These are phyloP conservation scores for Oscheius sp. DNA, from an alignment of 1,140 invertebrate species.

Conservation along the genomic window DNA sequence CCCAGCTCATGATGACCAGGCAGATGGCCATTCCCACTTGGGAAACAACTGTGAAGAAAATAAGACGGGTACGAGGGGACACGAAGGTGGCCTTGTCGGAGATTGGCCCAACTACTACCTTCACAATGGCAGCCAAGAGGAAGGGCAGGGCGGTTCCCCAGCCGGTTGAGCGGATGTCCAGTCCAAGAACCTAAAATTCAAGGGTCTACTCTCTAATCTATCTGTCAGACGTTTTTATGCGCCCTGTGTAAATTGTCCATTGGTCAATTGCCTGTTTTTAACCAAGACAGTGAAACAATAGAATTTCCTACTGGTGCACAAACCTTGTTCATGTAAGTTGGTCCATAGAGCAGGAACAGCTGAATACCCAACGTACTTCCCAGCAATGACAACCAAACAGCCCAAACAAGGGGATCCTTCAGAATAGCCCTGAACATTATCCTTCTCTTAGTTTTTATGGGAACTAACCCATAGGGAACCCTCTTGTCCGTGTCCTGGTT, in stretches of 20 bases:
- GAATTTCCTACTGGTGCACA: constrained; percentile 3
- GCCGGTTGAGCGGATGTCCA: background rate
- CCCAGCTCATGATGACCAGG: background rate
- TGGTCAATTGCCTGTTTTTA: no score
- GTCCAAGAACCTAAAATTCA: background rate
- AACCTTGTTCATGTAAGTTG: background rate
- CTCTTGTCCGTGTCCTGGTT: background rate
- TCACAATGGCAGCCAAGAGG: background rate
- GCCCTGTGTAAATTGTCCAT: no score
- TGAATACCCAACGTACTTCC: background rate
- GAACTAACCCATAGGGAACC: background rate
- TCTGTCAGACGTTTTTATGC: no score
- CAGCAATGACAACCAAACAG: background rate
- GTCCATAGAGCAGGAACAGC: background rate
- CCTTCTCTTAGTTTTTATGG: background rate
- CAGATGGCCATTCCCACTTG: background rate
- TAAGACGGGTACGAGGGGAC: background rate
- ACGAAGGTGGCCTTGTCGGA: constrained; percentile 12
- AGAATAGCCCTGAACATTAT: background rate
- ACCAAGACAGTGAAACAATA: no score
- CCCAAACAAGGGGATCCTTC: background rate
- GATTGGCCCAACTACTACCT: background rate
- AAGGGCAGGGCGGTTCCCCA: constrained; percentile 5
- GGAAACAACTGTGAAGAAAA: constrained; percentile 5
- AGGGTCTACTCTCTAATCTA: no score